Evolutionary conservation across 2,888 invertebrate species (phyloP), one percentile per base, ranked within the genome.

Genomic region (Trachelus tabidus): DNA sequence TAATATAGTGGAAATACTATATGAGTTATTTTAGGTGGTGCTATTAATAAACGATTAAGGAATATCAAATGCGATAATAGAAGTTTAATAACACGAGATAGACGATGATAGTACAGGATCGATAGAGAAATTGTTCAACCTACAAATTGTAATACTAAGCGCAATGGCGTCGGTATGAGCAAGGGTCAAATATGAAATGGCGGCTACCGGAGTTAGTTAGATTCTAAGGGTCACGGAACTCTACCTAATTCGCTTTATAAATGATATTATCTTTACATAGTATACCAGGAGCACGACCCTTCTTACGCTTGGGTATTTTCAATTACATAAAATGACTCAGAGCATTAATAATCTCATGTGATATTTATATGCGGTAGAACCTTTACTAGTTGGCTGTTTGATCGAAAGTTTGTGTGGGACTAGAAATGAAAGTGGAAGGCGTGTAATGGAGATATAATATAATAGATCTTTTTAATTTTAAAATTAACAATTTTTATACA

Each of bases 311-410:
- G 71, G 87, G 83, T 79, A 86, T 85, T 87, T 87, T 86, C 87
- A 87, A 87, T 87, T 87, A 87, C 84, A 85, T 81, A 76, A 85
- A 87, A 87, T 87, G 85, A 87, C 86, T 83, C 80, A 69, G 79
- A 83, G 84, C 86, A 87, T 87, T 87, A 87, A 87, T 87, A 87
- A 86, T 85, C 83, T 83, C 73, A 79, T 83, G 79, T 84, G 84
- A 87, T 86, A 87, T 87, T 86, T 86, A 86, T 83, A 83, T 79
- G 84, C 81, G 31, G 6, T 69, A 31, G 40, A 34, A 56, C 40
- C 9, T 23, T 56, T 56, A 6, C 40, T 56, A 23, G 23, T 23
- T 23, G 40, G 23, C 9, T 9, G 40, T 56, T 1, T 2, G 23
- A 4, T 15, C 15, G 23, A 23, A 15, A 56, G 40, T 23, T 9